Evolutionary conservation across 2,888 invertebrate species (phyloP).

Genomic region (Artemia sp.): DNA sequence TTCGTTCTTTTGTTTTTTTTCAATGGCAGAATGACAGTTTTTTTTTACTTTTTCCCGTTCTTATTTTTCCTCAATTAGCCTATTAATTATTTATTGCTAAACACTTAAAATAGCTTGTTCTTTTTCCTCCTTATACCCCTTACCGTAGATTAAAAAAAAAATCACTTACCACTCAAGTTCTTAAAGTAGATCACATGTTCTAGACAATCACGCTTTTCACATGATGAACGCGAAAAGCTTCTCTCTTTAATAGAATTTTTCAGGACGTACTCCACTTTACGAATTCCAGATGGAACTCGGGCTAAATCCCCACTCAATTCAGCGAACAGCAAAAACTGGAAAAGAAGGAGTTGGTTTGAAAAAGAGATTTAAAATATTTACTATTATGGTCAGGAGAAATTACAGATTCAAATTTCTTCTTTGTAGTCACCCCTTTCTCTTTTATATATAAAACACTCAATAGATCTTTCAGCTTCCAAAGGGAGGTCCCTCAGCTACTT

Average conservation of each 20-base stretch:
- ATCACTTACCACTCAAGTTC: slow-evolving; percentile 8
- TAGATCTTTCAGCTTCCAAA: no score
- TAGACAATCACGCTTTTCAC: slow-evolving; percentile 22
- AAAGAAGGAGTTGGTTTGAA: not conserved
- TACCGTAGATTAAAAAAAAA: not conserved
- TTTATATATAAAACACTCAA: no score
- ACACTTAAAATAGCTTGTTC: no score
- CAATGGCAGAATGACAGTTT: no score
- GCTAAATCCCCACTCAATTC: slow-evolving; percentile 16
- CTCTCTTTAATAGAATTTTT: slow-evolving; percentile 26
- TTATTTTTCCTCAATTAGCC: no score
- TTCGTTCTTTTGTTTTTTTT: no score
- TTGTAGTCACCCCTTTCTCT: no score
- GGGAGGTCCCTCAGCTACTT: no score
- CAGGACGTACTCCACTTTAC: slow-evolving; percentile 24
- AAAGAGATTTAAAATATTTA: not conserved
- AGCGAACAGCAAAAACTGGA: not conserved
- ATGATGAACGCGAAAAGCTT: slow-evolving; percentile 24
- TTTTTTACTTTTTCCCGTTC: no score
- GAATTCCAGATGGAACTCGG: not conserved
- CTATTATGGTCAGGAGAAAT: not conserved
- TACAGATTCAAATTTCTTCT: not conserved
- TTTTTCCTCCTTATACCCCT: no score
- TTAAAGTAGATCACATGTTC: slow-evolving; percentile 18
- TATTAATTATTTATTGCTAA: no score